These are phyloP conservation scores for Boulengeromyrus knoepffleri DNA, from an alignment of 2,113 vertebrate species.

Conservation along the genomic window DNA sequence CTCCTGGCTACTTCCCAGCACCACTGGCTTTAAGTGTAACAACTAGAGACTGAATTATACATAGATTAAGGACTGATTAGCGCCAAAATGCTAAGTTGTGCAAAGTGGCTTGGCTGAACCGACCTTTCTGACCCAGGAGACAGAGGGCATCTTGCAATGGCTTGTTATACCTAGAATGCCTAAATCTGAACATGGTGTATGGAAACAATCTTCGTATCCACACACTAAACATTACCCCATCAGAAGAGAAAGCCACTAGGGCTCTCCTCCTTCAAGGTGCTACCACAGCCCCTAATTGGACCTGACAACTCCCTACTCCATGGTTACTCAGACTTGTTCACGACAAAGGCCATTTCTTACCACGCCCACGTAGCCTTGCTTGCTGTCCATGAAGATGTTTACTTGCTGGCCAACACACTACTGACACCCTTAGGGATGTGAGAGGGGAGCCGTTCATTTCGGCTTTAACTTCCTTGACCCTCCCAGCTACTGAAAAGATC, in stretches of 20 bases:
- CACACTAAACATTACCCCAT: background rate
- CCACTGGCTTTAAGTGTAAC: background rate
- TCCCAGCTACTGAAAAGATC: conserved; percentile 22
- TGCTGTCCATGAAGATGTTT: conserved; percentile 12
- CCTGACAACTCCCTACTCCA: conserved; percentile 17
- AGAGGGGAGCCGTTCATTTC: conserved; percentile 1
- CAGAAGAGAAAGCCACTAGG: background rate
- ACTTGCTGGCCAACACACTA: conserved; percentile 8
- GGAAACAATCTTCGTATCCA: background rate
- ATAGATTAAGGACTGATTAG: background rate
- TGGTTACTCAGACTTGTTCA: background rate
- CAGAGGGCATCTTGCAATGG: background rate
- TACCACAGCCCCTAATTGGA: conserved; percentile 21
- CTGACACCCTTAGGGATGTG: background rate
- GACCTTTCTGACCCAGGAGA: background rate
- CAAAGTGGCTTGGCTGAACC: background rate
- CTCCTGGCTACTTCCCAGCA: background rate
- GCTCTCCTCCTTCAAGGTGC: background rate
- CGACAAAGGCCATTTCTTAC: background rate
- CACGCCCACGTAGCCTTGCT: background rate
- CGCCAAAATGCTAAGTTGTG: background rate
- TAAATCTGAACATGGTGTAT: background rate
- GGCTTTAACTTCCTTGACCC: conserved; percentile 28
- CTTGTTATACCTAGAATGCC: background rate
- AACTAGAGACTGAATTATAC: background rate